Evolutionary conservation across 2,888 invertebrate species (phyloP).

Genomic region (Eilema griseolum): DNA sequence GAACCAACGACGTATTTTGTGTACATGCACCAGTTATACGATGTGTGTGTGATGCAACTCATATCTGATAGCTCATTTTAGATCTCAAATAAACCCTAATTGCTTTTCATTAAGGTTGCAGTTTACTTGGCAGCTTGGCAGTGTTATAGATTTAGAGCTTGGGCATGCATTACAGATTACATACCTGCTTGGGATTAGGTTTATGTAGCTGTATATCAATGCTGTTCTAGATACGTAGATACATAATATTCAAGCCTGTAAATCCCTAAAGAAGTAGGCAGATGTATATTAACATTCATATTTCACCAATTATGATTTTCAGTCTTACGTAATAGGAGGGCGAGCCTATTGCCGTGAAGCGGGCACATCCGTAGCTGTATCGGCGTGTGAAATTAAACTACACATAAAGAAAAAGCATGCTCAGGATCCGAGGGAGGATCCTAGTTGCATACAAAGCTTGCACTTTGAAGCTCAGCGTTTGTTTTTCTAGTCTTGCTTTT

Average conservation of each 20-base stretch:
- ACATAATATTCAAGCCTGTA: no score
- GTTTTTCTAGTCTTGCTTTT: not conserved
- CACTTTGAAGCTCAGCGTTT: not conserved
- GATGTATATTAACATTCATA: no score
- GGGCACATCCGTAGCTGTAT: no score
- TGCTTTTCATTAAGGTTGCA: constrained; percentile 23
- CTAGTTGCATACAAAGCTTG: not conserved
- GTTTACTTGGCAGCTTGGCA: constrained; percentile 22
- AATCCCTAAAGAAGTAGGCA: no score
- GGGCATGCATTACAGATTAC: constrained; percentile 39
- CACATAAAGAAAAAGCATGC: not conserved
- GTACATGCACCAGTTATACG: constrained; percentile 21
- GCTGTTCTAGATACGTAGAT: constrained; percentile 18
- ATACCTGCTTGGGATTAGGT: constrained; percentile 25
- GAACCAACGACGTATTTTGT: not conserved
- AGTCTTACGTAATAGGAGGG: no score
- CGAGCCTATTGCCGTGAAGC: no score
- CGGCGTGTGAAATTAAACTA: constrained; percentile 20
- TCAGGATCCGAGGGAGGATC: no score
- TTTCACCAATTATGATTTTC: no score
- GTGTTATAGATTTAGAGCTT: constrained; percentile 22
- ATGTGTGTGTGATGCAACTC: constrained; percentile 57
- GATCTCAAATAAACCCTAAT: constrained; percentile 38
- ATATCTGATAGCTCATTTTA: constrained; percentile 47
- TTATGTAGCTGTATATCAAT: constrained; percentile 38